phyloP scores from a whole-genome alignment of 2,888 invertebrate genomes.

The Hirtodrosophila trivittata region DNA sequence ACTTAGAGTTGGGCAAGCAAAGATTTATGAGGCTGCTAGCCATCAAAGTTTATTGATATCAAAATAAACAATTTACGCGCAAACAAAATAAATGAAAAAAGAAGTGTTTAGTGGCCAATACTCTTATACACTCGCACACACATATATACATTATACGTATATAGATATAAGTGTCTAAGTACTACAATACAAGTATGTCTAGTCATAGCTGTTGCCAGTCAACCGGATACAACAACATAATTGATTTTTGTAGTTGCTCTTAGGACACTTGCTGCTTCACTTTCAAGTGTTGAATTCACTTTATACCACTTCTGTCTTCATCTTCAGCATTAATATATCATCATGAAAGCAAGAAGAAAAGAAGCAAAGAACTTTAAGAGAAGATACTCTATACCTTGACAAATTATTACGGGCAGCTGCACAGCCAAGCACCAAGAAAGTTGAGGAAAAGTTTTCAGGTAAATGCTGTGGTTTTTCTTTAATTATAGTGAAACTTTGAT shows the following conservation, averaged over 20 bases:
- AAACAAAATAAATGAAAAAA: constrained; percentile 40
- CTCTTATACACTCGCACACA: constrained; percentile 5
- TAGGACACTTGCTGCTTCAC: constrained; percentile 9
- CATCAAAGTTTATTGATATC: constrained; percentile 65
- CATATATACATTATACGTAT: constrained; percentile 25
- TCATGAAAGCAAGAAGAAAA: constrained; percentile 43
- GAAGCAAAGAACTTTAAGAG: not conserved
- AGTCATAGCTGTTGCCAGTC: constrained; percentile 31
- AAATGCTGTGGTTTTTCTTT: no score
- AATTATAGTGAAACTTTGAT: no score
- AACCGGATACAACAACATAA: constrained; percentile 27
- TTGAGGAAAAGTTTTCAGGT: no score
- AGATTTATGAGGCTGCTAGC: constrained; percentile 62
- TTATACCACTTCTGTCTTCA: constrained; percentile 60
- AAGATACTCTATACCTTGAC: constrained; percentile 2
- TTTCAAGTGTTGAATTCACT: constrained; percentile 69
- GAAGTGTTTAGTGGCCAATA: constrained; percentile 64
- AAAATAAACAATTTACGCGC: constrained; percentile 68
- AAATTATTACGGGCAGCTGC: no score
- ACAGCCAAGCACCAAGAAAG: no score
- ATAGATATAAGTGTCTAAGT: constrained; percentile 24
- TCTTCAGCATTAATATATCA: constrained; percentile 62
- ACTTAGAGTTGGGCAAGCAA: constrained; percentile 1
- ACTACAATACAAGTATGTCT: constrained; percentile 28
- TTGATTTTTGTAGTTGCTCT: constrained; percentile 23